These are phyloP conservation scores for Beris chalybata DNA, from an alignment of 2,888 invertebrate species.

Conservation along the genomic window DNA sequence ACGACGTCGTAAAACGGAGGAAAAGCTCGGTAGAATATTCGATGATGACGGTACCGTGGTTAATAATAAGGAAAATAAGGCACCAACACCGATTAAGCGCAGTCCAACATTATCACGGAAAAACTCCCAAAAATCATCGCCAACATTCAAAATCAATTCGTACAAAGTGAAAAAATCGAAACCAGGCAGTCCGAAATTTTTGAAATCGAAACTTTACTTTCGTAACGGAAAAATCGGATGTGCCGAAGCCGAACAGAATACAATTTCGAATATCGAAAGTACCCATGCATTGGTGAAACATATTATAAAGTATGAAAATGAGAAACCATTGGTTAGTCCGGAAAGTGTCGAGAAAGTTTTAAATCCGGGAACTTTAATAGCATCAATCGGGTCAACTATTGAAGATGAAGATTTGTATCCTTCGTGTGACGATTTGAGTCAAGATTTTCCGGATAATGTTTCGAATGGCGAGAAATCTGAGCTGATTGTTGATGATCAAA, in stretches of 20 bases:
- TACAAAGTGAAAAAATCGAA: conserved; percentile 46
- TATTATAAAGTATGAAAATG: conserved; percentile 52
- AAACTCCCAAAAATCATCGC: conserved; percentile 42
- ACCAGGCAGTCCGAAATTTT: conserved; percentile 49
- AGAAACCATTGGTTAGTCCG: conserved; percentile 54
- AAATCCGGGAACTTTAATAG: conserved; percentile 36
- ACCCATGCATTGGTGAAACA: conserved; percentile 56
- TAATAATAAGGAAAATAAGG: conserved; percentile 36
- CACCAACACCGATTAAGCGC: conserved; percentile 22
- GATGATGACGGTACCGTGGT: conserved; percentile 37
- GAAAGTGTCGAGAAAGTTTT: conserved; percentile 52
- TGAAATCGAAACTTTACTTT: conserved; percentile 53
- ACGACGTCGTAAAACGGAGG: conserved; percentile 41
- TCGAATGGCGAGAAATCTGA: conserved; percentile 38
- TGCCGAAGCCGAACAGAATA: conserved; percentile 50
- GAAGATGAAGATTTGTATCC: conserved; percentile 38
- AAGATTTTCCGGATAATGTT: conserved; percentile 36
- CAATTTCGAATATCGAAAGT: conserved; percentile 52
- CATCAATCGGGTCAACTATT: conserved; percentile 39
- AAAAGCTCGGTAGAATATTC: conserved; percentile 35
- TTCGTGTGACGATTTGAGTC: conserved; percentile 30
- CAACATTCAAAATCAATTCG: conserved; percentile 54
- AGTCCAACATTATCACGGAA: conserved; percentile 38
- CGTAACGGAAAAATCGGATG: conserved; percentile 56
- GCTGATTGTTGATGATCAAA: conserved; percentile 22